A percentile compares a stretch with the other conserved stretches of the same genome.
Conservation (phyloP, 2,797 vertebrate genomes). For the Parauchenoglanis ngamensis region DNA sequence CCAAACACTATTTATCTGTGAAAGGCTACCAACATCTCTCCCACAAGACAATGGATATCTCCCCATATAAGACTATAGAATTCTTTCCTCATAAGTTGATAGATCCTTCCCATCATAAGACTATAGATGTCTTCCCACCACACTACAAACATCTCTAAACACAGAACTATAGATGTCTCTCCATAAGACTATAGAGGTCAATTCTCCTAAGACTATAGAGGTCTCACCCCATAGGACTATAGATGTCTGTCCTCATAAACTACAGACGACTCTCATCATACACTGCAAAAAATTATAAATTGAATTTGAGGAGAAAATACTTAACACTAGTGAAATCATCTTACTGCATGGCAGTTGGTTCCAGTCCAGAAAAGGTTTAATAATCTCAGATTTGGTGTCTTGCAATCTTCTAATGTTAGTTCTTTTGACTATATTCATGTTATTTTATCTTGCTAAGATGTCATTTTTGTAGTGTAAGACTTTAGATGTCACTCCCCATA, state of each 20-base stretch:
- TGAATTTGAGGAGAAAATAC: too few relatives aligned
- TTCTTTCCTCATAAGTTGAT: neutral
- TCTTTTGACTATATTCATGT: too few relatives aligned
- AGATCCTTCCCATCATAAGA: neutral
- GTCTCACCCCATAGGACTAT: neutral
- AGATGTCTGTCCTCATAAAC: conserved; percentile 24
- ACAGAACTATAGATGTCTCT: neutral
- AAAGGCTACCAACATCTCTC: neutral
- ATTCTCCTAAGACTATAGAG: neutral
- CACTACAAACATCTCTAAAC: neutral
- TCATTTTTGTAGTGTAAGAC: neutral
- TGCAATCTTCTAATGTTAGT: too few relatives aligned
- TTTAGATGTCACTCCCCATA: neutral
- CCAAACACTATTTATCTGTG: neutral
- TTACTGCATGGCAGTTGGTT: too few relatives aligned
- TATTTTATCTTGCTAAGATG: too few relatives aligned
- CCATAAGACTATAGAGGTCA: conserved; percentile 19
- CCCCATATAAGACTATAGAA: neutral
- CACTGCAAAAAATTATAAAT: too few relatives aligned
- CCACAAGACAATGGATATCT: neutral
- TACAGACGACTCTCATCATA: neutral
- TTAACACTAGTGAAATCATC: too few relatives aligned
- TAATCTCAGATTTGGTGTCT: too few relatives aligned
- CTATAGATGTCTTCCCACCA: conserved; percentile 10
- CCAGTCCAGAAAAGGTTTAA: too few relatives aligned